A percentile compares a stretch with the other conserved stretches of the same genome.
phyloP scores from a whole-genome alignment of 2,113 vertebrate genomes.

The Oreotrochilus melanogaster region DNA sequence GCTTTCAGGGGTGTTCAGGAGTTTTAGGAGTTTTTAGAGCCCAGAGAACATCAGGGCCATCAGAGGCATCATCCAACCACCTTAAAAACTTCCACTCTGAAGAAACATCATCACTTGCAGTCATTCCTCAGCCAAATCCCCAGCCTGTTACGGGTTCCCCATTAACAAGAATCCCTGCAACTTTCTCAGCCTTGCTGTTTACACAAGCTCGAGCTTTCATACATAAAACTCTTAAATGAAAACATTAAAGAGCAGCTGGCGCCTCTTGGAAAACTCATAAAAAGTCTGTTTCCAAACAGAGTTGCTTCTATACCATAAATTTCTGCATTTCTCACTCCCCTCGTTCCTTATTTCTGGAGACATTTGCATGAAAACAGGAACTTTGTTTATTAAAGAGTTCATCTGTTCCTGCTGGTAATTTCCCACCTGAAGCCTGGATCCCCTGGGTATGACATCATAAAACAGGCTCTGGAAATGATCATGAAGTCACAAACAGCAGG shows the following conservation, averaged over 20 bases:
- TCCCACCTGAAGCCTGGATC: conserved; percentile 46
- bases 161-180: conserved; percentile 33
- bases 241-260: conserved; percentile 76
- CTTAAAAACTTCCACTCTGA: accelerated
- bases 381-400: conserved; percentile 59
- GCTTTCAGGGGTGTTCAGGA: accelerated
- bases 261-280: conserved; percentile 73
- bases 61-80: neutral
- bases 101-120: neutral
- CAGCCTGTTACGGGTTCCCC: neutral
- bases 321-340: conserved; percentile 33
- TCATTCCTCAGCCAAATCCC: neutral
- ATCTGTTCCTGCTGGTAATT: conserved; percentile 59
- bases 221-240: conserved; percentile 72
- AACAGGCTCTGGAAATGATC: conserved; percentile 52
- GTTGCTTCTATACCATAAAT: conserved; percentile 59
- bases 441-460: neutral
- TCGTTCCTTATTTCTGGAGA: conserved; percentile 29
- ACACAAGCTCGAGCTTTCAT: conserved; percentile 62
- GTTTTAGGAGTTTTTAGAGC: neutral
- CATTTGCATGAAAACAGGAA: conserved; percentile 70
- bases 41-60: neutral
- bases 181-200: conserved; percentile 66
- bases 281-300: conserved; percentile 73
- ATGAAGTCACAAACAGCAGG: conserved; percentile 34